Percentiles rank a stretch among this genome's conserved stretches.
Conservation (phyloP, 2,888 invertebrate genomes). For the Apotomis turbidana region DNA sequence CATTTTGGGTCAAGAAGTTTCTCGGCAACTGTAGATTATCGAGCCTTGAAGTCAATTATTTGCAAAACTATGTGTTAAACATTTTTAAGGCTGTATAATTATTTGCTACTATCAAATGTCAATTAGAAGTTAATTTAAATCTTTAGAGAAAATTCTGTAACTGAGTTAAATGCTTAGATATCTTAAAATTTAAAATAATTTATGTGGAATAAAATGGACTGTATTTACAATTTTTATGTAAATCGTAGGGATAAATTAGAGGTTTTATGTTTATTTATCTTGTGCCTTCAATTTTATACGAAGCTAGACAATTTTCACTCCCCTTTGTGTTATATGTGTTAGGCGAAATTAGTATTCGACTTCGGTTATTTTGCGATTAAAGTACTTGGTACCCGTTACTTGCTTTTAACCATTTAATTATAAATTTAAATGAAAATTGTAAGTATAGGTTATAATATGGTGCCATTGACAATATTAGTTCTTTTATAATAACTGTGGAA, state of each 20-base stretch:
- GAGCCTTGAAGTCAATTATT: conserved; percentile 38
- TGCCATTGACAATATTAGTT: conserved; percentile 79
- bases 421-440: conserved; percentile 45
- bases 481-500: conserved; percentile 55
- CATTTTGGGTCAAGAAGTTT: no score
- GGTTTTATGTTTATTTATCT: conserved; percentile 24
- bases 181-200: conserved; percentile 17
- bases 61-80: conserved; percentile 34
- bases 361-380: conserved; percentile 19
- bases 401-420: conserved; percentile 28
- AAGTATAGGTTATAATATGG: conserved; percentile 53
- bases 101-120: conserved; percentile 33
- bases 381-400: conserved; percentile 3
- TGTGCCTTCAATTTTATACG: conserved; percentile 40
- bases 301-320: conserved; percentile 24
- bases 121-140: conserved; percentile 30
- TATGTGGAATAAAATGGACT: conserved; percentile 28
- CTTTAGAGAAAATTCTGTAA: conserved; percentile 2
- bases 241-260: conserved; percentile 23
- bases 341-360: conserved; percentile 13
- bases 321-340: conserved; percentile 9
- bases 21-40: no score
- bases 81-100: conserved; percentile 26
- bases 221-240: conserved; percentile 45
- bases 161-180: conserved; percentile 11